A percentile compares a stretch with the other conserved stretches of the same genome.
Evolutionary conservation across 2,113 vertebrate genomes (phyloP).

Genomic region (Lepisosteus oculatus): DNA sequence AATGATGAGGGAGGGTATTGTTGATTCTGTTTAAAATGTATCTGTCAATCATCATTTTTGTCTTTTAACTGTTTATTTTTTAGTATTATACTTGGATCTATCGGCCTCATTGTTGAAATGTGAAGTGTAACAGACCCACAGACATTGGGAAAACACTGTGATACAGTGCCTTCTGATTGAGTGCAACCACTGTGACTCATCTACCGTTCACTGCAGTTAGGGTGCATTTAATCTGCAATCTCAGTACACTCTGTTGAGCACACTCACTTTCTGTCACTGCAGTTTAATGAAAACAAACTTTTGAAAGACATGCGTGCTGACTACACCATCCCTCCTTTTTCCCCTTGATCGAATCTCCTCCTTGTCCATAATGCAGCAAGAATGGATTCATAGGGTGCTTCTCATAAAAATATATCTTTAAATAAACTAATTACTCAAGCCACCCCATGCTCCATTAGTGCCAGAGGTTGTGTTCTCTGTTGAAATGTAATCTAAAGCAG

Average conservation of each 20-base stretch:
- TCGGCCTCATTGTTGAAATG: too few relatives aligned
- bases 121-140: too few relatives aligned
- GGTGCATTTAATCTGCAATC: conserved; percentile 3
- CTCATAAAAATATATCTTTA: conserved; percentile 9
- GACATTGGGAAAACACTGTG: too few relatives aligned
- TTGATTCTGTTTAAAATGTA: too few relatives aligned
- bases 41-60: too few relatives aligned
- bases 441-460: background rate
- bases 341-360: background rate
- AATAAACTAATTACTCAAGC: conserved; percentile 11
- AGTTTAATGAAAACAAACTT: background rate
- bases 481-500: background rate
- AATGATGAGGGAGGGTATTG: too few relatives aligned
- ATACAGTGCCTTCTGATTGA: too few relatives aligned
- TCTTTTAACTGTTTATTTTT: too few relatives aligned
- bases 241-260: too few relatives aligned
- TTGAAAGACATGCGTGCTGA: background rate
- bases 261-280: background rate
- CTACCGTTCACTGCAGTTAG: too few relatives aligned
- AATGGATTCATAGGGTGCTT: background rate
- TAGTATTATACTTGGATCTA: too few relatives aligned
- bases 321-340: background rate
- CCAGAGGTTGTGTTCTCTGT: background rate
- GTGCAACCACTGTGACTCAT: too few relatives aligned
- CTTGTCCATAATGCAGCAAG: background rate